A percentile compares a stretch with the other conserved stretches of the same genome.
phyloP scores from a whole-genome alignment of 2,888 invertebrate genomes.

The Busseola fusca region DNA sequence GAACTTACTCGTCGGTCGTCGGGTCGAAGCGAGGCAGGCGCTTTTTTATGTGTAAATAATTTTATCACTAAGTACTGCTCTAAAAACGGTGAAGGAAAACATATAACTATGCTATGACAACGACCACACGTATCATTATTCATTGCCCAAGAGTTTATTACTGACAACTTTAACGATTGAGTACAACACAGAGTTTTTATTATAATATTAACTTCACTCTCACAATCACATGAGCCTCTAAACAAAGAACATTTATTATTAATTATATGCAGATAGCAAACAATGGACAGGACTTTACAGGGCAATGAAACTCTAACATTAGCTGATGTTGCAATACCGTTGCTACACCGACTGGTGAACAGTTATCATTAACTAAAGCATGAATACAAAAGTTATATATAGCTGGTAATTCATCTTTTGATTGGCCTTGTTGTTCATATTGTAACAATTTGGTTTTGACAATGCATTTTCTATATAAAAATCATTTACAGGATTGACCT shows the following conservation, averaged over 20 bases:
- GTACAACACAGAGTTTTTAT: slow-evolving; percentile 15
- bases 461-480: background rate
- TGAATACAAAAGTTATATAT: slow-evolving; percentile 63
- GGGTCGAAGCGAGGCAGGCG: background rate
- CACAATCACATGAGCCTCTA: slow-evolving; percentile 15
- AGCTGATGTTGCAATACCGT: slow-evolving; percentile 64
- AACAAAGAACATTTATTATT: slow-evolving; percentile 57
- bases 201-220: slow-evolving; percentile 9
- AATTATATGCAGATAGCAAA: slow-evolving; percentile 55
- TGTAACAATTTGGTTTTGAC: background rate
- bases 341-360: slow-evolving; percentile 61
- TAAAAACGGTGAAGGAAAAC: background rate
- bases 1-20: background rate
- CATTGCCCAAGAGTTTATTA: slow-evolving; percentile 20
- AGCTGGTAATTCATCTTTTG: slow-evolving; percentile 44
- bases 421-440: slow-evolving; percentile 7
- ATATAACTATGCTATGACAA: background rate
- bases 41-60: background rate
- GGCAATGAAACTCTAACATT: slow-evolving; percentile 49
- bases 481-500: background rate
- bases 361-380: slow-evolving; percentile 73
- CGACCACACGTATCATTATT: background rate
- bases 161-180: slow-evolving; percentile 7
- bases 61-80: background rate
- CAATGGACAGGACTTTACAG: slow-evolving; percentile 51